Conservation (phyloP, 2,888 invertebrate genomes). For the Microctonus brassicae region DNA sequence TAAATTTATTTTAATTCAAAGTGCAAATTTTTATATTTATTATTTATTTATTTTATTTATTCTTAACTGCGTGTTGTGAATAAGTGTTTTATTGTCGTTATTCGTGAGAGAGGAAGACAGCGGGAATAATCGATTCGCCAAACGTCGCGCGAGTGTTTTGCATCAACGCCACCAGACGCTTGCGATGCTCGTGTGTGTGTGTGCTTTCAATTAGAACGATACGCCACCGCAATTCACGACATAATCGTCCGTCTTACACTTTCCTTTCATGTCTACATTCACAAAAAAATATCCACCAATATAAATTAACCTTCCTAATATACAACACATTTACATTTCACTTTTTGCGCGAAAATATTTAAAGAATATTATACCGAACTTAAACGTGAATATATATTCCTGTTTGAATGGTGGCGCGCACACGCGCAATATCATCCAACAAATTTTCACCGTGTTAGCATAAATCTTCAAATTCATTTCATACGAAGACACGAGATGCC, state of each 20-base stretch:
- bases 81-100: background rate
- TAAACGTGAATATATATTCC: conserved; percentile 2
- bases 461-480: conserved; percentile 70
- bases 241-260: conserved; percentile 9
- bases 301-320: no score
- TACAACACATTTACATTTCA: no score
- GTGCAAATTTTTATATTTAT: conserved; percentile 4
- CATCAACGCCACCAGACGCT: conserved; percentile 49
- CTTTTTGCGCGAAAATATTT: background rate
- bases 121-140: conserved; percentile 49
- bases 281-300: no score
- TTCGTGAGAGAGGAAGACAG: conserved; percentile 29
- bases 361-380: no score
- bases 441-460: conserved; percentile 69
- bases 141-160: conserved; percentile 46
- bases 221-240: conserved; percentile 37
- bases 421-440: conserved; percentile 50
- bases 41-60: conserved; percentile 1
- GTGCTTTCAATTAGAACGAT: conserved; percentile 52
- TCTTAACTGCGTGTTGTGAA: background rate
- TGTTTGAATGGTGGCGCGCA: background rate
- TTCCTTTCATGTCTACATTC: conserved; percentile 39
- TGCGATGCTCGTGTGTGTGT: conserved; percentile 35
- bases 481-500: conserved; percentile 60
- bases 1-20: background rate